Base-by-base conservation (phyloP, 2,797 vertebrate genomes). In the Avahi laniger region DNA sequence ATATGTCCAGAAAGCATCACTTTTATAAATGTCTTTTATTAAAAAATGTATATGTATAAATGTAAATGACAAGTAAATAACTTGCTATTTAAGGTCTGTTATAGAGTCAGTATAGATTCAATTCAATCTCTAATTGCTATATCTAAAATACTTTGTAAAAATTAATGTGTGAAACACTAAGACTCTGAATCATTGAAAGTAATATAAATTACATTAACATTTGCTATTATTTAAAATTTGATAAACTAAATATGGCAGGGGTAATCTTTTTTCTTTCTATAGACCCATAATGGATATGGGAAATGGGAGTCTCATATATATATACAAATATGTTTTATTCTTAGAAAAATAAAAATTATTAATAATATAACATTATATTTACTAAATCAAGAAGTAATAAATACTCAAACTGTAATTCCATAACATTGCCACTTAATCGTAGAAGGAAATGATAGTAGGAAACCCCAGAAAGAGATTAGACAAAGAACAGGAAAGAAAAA, bases 301-400 rank as follows among this genome's bases (percentile, higher is more conserved):
- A 81, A 82, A 73, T 75, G 6, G 15, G 35, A 26, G 35, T 48
- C 22, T 70, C 52, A 52, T 35, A 70, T 81, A 57, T 48, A 65
- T 65, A 48, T 5, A 20, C 9, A 33, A 73, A 90, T 14, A 83
- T 26, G 76, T 61, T 46, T 83, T 93, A 70, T 79, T 95, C 33
- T 72, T 89, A 59, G 13, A 30, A 35, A 52, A 63, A 93, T 69
- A 93, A 96, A 83, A 95, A 63, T 70, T 90, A 94, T 65, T 90
- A 94, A 46, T 93, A 78, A 73, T 41, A 65, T 63, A 87, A 79
- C 26, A 83, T 89, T 69, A 75, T 52, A 84, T 72, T 85, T 89
- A 73, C 35, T 54, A 80, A 93, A 52, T 80, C 22, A 94, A 69
- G 15, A 93, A 48, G 46, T 41, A 75, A 90, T 20, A 88, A 76